These are phyloP conservation scores for Protonibea diacanthus DNA, from an alignment of 2,797 vertebrate genomes.

Conservation along the genomic window DNA sequence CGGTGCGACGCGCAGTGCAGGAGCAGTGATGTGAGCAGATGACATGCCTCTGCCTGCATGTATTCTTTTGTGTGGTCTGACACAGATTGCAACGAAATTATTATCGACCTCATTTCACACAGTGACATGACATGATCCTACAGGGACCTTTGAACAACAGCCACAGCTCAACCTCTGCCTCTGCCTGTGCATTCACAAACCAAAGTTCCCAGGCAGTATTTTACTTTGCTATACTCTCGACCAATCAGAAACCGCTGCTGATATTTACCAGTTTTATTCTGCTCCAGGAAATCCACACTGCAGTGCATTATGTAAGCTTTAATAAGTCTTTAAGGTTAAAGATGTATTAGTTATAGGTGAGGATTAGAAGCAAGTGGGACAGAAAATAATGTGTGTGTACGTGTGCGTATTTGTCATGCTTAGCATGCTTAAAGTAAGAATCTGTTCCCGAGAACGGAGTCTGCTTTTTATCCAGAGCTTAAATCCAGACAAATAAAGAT, in stretches of 20 bases:
- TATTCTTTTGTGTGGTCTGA: too few species aligned
- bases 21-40: too few species aligned
- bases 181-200: not conserved
- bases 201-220: not conserved
- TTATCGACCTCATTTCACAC: not conserved
- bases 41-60: not conserved
- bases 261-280: not conserved
- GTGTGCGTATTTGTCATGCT: not conserved
- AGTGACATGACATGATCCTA: not conserved
- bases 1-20: too few species aligned
- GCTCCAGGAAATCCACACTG: not conserved
- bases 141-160: not conserved
- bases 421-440: constrained; percentile 3
- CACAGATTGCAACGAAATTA: not conserved
- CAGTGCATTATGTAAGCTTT: not conserved
- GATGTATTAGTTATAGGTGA: not conserved
- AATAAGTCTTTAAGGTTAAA: constrained; percentile 6
- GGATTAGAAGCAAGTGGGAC: not conserved
- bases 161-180: not conserved
- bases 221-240: not conserved
- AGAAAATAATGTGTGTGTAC: not conserved
- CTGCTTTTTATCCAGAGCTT: constrained; percentile 33
- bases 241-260: not conserved
- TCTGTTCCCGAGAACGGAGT: constrained; percentile 18
- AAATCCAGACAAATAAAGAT: constrained; percentile 38